Evolutionary conservation across 2,113 vertebrate genomes (phyloP).

Genomic region (Rhagologus leucostigma): DNA sequence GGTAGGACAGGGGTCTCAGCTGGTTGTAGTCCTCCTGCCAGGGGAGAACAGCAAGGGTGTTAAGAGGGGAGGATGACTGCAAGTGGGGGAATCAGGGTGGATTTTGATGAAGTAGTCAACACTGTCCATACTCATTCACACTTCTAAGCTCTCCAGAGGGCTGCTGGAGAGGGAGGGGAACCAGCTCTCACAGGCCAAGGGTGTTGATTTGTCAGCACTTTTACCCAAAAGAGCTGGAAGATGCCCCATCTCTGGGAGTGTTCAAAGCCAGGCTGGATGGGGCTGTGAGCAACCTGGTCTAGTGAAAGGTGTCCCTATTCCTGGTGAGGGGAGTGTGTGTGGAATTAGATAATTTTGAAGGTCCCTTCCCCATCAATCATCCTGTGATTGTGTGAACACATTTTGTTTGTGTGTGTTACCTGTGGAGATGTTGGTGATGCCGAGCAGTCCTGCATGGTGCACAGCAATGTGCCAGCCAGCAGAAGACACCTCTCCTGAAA

Average conservation of each 20-base stretch:
- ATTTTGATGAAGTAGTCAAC: not conserved
- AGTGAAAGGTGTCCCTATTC: not conserved
- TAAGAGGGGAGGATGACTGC: not conserved
- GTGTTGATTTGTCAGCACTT: not conserved
- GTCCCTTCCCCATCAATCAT: not conserved
- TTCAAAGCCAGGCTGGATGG: rapidly evolving
- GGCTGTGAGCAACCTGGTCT: not conserved
- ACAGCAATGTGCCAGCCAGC: not conserved
- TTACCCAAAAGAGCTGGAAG: not conserved
- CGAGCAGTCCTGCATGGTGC: rapidly evolving
- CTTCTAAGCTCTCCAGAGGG: not conserved
- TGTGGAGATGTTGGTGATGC: not conserved
- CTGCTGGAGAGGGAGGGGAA: not conserved
- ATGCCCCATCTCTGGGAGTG: not conserved
- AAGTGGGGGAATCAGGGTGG: rapidly evolving
- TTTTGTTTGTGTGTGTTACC: not conserved
- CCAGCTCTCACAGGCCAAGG: rapidly evolving
- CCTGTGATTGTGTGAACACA: not conserved
- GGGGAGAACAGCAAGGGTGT: not conserved
- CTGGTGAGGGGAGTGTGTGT: not conserved
- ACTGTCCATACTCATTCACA: rapidly evolving
- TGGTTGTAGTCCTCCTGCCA: conserved; percentile 88
- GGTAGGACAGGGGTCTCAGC: conserved; percentile 85
- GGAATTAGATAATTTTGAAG: not conserved
- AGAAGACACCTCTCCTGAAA: not conserved